Base-by-base conservation (phyloP, 1,140 invertebrate species). In the Formica exsecta region DNA sequence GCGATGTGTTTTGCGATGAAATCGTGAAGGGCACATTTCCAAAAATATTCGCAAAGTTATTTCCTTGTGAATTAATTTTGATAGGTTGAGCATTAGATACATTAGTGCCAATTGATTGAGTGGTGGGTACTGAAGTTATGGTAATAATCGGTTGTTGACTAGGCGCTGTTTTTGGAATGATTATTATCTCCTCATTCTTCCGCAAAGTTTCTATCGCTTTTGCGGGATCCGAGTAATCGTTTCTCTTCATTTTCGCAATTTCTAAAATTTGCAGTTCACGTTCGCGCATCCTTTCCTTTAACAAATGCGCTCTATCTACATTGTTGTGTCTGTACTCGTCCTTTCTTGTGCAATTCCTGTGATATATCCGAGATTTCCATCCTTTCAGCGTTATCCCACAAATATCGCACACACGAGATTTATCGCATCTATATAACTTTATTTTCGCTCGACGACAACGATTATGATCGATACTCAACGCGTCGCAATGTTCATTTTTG, bases 401-500 rank as follows among this genome's bases (percentile, higher is more conserved):
- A 68, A 94, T 93, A 65, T 95, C 95, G 48, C 95, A 95, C 6
- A 51, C 70, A 5, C 80, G 89, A 2, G 79, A 79, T 44, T 77
- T 86, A 70, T 95, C 93, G 38, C 89, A 94, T 2, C 87, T 91
- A 38, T 95, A 54, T 6, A 95, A 80, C 59, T 86, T 64, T 36
- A 95, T 85, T 5, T 81, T n/a, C 7, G 91, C 92, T 48, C 92
- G 90, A n/a, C 93, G 92, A 87, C 95, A 95, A 54, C 91, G 85
- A 88, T 95, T 80, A 80, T 95, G 94, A 48, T 95, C 94, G 32
- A 95, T 94, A 51, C 92, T 95, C 1, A 95, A 79, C 3, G 95
- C 92, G 70, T 95, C 95, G 54, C 94, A 95, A 7, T 75, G 76
- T 6, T 86, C 8, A 61, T 94, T 92, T 1, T 73, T 19, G 74